Conservation (phyloP, 2,797 vertebrate genomes). For the Cossypha polioptera region DNA sequence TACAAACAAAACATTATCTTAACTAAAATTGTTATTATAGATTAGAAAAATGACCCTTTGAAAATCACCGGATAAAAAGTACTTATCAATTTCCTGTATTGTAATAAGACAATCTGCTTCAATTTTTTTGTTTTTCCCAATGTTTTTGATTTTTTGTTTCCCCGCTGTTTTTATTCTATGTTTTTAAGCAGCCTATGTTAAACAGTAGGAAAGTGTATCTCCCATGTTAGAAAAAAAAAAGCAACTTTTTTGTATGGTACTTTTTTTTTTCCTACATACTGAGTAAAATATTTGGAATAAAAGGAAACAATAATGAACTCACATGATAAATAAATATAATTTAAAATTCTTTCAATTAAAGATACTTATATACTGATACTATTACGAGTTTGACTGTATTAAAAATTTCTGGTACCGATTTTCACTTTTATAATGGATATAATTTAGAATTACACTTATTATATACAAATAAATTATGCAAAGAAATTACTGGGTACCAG, state of each 20-base stretch:
- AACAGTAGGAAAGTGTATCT: background rate
- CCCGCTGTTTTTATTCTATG: accelerated
- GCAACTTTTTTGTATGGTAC: accelerated
- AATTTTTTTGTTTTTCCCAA: background rate
- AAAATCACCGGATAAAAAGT: background rate
- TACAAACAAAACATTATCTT: background rate
- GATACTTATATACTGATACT: background rate
- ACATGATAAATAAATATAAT: background rate
- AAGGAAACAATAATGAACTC: background rate
- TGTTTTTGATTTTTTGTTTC: background rate
- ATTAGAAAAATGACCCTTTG: background rate
- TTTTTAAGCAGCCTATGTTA: background rate
- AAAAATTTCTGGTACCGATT: background rate
- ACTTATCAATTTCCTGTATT: background rate
- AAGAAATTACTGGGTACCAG: background rate
- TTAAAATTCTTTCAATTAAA: background rate
- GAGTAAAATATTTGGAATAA: background rate
- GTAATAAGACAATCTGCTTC: background rate
- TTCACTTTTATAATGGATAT: background rate
- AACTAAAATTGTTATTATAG: background rate
- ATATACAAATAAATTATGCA: background rate
- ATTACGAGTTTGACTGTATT: background rate
- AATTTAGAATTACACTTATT: background rate
- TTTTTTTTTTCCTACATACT: background rate
- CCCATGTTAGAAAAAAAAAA: background rate